These are phyloP conservation scores for Alosa sapidissima DNA, from an alignment of 2,797 vertebrate genomes.

Conservation along the genomic window DNA sequence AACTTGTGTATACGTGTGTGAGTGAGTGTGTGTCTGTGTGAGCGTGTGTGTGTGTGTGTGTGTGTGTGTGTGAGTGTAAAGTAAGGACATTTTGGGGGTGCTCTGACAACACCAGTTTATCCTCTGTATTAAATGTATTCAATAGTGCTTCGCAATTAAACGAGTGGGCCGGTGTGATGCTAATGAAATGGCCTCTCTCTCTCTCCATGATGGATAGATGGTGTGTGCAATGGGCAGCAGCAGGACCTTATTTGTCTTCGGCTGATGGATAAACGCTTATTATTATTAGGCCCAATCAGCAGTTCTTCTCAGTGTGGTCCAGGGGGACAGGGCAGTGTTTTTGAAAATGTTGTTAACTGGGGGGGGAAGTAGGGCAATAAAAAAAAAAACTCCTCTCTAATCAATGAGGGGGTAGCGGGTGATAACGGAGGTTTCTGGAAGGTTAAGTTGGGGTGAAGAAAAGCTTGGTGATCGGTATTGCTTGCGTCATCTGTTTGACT, in stretches of 20 bases:
- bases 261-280: constrained; percentile 71
- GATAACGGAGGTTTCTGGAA: neutral
- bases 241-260: constrained; percentile 60
- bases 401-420: constrained; percentile 63
- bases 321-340: constrained; percentile 57
- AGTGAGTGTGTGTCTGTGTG: neutral
- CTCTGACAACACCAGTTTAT: constrained; percentile 47
- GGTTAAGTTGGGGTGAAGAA: neutral
- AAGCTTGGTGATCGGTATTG: neutral
- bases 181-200: constrained; percentile 60
- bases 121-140: constrained; percentile 53
- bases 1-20: neutral
- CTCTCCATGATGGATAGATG: constrained; percentile 60
- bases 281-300: constrained; percentile 71
- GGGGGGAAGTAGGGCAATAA: constrained; percentile 85
- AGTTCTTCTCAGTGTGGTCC: constrained; percentile 62
- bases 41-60: neutral
- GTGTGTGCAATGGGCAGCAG: constrained; percentile 48
- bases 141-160: constrained; percentile 47
- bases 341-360: constrained; percentile 81
- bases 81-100: neutral
- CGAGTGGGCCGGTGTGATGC: constrained; percentile 46
- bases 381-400: constrained; percentile 72
- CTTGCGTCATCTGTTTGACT: neutral
- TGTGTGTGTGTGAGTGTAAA: neutral